Percentiles rank a stretch among this genome's conserved stretches.
These are phyloP conservation scores for Mamestra configurata DNA, from an alignment of 1,140 invertebrate genomes.

Conservation along the genomic window DNA sequence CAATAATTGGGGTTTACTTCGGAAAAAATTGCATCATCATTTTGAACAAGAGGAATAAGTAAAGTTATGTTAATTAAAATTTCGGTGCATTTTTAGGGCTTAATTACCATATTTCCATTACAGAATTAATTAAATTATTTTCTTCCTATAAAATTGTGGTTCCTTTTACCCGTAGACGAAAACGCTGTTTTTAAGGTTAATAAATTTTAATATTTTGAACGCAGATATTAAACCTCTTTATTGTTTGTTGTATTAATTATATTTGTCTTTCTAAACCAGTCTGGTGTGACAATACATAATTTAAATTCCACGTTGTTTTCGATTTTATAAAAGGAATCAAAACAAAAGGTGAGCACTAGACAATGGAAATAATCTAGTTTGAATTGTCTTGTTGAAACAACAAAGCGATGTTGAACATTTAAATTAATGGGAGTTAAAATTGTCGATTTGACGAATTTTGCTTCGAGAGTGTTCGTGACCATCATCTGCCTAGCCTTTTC, in stretches of 20 bases:
- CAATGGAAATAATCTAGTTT: not conserved
- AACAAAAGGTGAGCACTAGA: not conserved
- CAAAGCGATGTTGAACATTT: not conserved
- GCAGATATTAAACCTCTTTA: not conserved
- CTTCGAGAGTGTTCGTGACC: too few relatives aligned
- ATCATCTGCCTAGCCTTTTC: too few relatives aligned
- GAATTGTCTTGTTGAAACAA: not conserved
- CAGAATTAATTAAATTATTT: slow-evolving; percentile 4
- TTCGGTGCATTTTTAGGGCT: not conserved
- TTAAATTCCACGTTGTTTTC: slow-evolving; percentile 2
- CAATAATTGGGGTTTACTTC: not conserved
- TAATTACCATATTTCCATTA: slow-evolving; percentile 28
- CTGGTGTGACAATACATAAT: not conserved
- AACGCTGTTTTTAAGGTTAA: not conserved
- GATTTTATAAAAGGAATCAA: not conserved
- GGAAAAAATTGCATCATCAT: not conserved
- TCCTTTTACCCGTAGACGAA: not conserved
- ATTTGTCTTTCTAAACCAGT: not conserved
- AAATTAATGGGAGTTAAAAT: not conserved
- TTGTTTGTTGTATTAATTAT: slow-evolving; percentile 13
- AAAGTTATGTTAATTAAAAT: slow-evolving; percentile 8
- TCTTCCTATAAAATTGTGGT: not conserved
- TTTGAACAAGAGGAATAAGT: not conserved
- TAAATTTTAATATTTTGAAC: not conserved
- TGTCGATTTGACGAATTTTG: too few relatives aligned